Base-by-base conservation (phyloP, 2,113 vertebrate genomes). In the Rhodinocichla rosea region DNA sequence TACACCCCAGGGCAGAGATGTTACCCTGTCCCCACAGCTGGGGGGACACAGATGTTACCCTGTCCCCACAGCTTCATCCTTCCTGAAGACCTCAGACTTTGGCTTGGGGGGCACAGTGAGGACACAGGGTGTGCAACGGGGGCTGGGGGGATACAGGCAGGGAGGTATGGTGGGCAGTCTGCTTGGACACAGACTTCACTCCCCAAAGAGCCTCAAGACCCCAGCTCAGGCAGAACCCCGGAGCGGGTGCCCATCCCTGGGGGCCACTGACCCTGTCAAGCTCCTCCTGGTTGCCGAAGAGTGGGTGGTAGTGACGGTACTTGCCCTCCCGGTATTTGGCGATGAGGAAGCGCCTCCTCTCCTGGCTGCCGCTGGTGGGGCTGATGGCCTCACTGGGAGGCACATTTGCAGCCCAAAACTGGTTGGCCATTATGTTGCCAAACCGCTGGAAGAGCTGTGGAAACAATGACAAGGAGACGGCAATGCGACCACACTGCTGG, bases 261-360 rank as follows among this genome's bases (percentile, higher is more conserved):
- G 33, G 10, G 3, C 5, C 23, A 86, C 97, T 93, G 69, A 99
- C 99, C 95, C 99, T 99, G 96, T 99, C 89, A 19, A 99, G 98
- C 80, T 99, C 99, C 47, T 82, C 98, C 97, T 99, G 99, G 97
- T 99, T 99, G 42, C 99, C 99, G 3, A 99, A 99, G 52, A 99
- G 98, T 0, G 98, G 98, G 95, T 99, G 99, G 94, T 99, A 99
- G 42, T 98, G 97, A 24, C 99, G 99, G 97, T 99, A 99, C 90
- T 99, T 99, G 77, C 99, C 99, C 92, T 99, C 98, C 10, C 98
- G 98, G 97, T 99, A 99, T 68, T 99, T 99, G 97, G 99, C 98
- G 4, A 87, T 79, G 86, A 99, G 98, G 95, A 99, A 99, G 42
- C 80, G 92, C 5, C 98, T 95, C 53, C 99, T 95, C 9, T 99